These are phyloP conservation scores for Brachyalestes nurse DNA, from an alignment of 2,797 vertebrate genomes.

Conservation along the genomic window DNA sequence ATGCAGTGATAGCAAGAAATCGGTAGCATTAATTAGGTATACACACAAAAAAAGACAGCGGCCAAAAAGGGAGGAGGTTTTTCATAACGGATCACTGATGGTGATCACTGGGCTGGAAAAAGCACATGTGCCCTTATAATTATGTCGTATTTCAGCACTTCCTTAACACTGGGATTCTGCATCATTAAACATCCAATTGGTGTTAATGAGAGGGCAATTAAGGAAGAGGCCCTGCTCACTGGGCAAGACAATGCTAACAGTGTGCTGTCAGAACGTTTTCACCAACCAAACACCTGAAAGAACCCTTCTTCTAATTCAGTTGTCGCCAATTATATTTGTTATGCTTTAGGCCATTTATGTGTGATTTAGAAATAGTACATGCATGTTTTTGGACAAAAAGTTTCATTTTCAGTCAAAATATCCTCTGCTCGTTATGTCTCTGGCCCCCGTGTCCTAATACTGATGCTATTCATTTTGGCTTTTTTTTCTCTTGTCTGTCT, in stretches of 20 bases:
- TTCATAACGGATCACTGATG: conserved; percentile 5
- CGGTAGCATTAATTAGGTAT: neutral
- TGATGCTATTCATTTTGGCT: conserved; percentile 27
- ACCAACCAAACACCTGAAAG: conserved; percentile 38
- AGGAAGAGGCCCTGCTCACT: conserved; percentile 66
- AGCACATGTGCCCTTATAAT: conserved; percentile 46
- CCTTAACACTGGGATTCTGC: conserved; percentile 70
- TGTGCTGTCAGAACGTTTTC: conserved; percentile 46
- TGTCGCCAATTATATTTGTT: conserved; percentile 47
- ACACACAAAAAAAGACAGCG: neutral
- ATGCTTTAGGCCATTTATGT: conserved; percentile 47
- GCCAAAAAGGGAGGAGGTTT: neutral
- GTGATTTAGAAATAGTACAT: conserved; percentile 58
- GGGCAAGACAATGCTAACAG: conserved; percentile 53
- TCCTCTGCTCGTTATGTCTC: conserved; percentile 37
- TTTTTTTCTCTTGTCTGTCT: conserved; percentile 21
- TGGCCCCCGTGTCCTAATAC: conserved; percentile 30
- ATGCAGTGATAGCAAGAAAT: neutral
- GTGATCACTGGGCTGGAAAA: conserved; percentile 16
- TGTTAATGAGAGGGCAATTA: conserved; percentile 79
- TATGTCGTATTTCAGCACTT: conserved; percentile 65
- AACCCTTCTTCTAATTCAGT: conserved; percentile 46
- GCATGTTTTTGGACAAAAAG: conserved; percentile 54
- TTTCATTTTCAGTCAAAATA: conserved; percentile 55
- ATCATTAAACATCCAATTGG: conserved; percentile 78